Evolutionary conservation across 2,797 vertebrate species (phyloP).

Genomic region (Huso huso): DNA sequence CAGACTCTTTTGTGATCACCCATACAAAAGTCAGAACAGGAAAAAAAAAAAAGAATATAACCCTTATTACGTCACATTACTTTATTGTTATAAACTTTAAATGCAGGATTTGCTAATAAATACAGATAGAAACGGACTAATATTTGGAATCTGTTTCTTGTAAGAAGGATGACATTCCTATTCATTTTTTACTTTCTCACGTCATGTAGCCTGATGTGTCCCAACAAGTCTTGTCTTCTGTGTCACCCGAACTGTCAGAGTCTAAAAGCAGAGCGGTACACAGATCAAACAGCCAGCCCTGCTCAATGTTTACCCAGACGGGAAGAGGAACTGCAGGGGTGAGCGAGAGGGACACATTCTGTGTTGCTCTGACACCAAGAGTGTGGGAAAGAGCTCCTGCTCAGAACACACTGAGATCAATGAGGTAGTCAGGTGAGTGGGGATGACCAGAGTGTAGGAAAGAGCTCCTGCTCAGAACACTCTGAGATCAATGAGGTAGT

Average conservation of each 20-base stretch:
- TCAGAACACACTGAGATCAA: too few relatives aligned
- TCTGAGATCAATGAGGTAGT: too few relatives aligned
- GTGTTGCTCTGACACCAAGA: slow-evolving; percentile 28
- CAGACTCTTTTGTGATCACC: too few relatives aligned
- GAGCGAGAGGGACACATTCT: slow-evolving; percentile 34
- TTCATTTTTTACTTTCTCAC: slow-evolving; percentile 38
- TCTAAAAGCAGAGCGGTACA: slow-evolving; percentile 44
- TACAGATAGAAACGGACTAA: too few relatives aligned
- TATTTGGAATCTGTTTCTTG: slow-evolving; percentile 4
- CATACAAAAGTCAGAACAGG: too few relatives aligned
- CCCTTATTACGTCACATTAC: too few relatives aligned
- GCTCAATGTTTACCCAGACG: slow-evolving; percentile 49
- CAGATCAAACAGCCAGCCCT: slow-evolving; percentile 49
- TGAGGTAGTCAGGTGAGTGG: slow-evolving; percentile 11
- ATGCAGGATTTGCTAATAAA: too few relatives aligned
- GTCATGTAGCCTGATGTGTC: slow-evolving; percentile 37
- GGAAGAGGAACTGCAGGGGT: slow-evolving; percentile 34
- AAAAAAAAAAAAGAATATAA: slow-evolving; percentile 15
- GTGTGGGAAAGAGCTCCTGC: slow-evolving; percentile 23
- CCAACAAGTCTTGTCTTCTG: slow-evolving; percentile 46
- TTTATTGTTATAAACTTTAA: too few relatives aligned
- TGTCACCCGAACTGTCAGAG: slow-evolving; percentile 46
- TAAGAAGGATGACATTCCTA: slow-evolving; percentile 24
- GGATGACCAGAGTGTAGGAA: too few relatives aligned
- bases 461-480: too few relatives aligned